A percentile compares a stretch with the other conserved stretches of the same genome.
These are phyloP conservation scores for Aphelinus certus DNA, from an alignment of 1,140 invertebrate genomes.

Conservation along the genomic window DNA sequence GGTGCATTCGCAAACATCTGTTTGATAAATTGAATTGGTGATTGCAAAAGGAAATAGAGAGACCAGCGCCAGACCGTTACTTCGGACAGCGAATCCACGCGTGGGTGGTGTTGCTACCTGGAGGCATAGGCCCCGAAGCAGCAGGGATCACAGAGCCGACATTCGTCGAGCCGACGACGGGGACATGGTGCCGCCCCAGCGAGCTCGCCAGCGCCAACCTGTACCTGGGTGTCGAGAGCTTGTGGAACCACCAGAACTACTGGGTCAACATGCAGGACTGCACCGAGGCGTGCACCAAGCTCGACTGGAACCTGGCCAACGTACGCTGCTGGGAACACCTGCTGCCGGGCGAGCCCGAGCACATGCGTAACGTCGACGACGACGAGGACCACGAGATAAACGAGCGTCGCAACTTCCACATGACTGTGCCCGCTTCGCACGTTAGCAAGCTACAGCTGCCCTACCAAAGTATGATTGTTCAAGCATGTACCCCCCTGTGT, in stretches of 20 bases:
- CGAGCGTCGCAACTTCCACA: conserved; percentile 71
- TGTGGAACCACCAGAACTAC: conserved; percentile 91
- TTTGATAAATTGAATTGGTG: too few species aligned
- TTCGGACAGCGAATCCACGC: conserved; percentile 81
- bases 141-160: conserved; percentile 71
- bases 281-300: conserved; percentile 57
- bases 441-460: conserved; percentile 76
- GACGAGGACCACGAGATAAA: conserved; percentile 51
- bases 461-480: conserved; percentile 66
- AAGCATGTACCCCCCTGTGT: not conserved
- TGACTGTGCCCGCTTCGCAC: conserved; percentile 85
- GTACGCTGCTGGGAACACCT: conserved; percentile 75
- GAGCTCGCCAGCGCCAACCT: conserved; percentile 68
- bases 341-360: conserved; percentile 72
- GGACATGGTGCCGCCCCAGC: conserved; percentile 57
- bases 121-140: conserved; percentile 57
- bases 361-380: conserved; percentile 54
- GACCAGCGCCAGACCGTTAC: conserved; percentile 74
- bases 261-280: conserved; percentile 80
- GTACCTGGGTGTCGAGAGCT: conserved; percentile 82
- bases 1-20: too few species aligned
- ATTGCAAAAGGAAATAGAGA: conserved; percentile 72
- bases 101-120: conserved; percentile 81
- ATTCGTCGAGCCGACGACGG: conserved; percentile 87
- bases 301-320: conserved; percentile 72